phyloP scores from a whole-genome alignment of 2,888 invertebrate species.

The Meghimatium bilineatum region DNA sequence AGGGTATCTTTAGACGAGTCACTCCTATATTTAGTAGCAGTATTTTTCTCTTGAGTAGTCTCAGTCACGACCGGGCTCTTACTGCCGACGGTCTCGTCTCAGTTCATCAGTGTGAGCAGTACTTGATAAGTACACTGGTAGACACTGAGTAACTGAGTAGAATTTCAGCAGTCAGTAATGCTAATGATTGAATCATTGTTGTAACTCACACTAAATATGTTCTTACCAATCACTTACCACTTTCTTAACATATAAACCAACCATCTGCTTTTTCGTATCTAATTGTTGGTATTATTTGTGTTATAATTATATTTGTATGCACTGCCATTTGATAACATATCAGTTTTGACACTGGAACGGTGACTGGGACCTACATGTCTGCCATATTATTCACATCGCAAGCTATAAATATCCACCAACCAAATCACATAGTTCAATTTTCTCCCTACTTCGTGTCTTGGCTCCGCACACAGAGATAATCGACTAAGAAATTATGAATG shows the following conservation, averaged over 20 bases:
- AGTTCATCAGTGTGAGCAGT: too few relatives aligned
- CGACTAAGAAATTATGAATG: too few relatives aligned
- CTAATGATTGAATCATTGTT: too few relatives aligned
- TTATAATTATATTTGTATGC: background rate
- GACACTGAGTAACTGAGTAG: too few relatives aligned
- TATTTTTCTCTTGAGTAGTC: too few relatives aligned
- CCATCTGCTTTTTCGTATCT: conserved; percentile 22
- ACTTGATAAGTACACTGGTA: too few relatives aligned
- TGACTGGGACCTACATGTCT: conserved; percentile 46
- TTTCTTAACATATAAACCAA: conserved; percentile 4
- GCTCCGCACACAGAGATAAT: background rate
- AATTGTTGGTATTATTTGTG: background rate
- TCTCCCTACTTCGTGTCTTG: background rate
- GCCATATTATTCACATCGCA: conserved; percentile 52
- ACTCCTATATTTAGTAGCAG: too few relatives aligned
- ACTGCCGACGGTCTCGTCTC: too few relatives aligned
- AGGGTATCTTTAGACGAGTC: too few relatives aligned
- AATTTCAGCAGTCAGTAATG: too few relatives aligned
- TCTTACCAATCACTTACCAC: conserved; percentile 14
- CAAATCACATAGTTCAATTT: background rate
- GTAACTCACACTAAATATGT: too few relatives aligned
- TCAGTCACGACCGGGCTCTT: too few relatives aligned
- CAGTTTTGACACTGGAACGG: background rate
- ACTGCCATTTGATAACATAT: background rate
- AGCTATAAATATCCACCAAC: conserved; percentile 45